A percentile compares a stretch with the other conserved stretches of the same genome.
phyloP scores from a whole-genome alignment of 2,113 vertebrate genomes.

The Tychaedon coryphoeus region DNA sequence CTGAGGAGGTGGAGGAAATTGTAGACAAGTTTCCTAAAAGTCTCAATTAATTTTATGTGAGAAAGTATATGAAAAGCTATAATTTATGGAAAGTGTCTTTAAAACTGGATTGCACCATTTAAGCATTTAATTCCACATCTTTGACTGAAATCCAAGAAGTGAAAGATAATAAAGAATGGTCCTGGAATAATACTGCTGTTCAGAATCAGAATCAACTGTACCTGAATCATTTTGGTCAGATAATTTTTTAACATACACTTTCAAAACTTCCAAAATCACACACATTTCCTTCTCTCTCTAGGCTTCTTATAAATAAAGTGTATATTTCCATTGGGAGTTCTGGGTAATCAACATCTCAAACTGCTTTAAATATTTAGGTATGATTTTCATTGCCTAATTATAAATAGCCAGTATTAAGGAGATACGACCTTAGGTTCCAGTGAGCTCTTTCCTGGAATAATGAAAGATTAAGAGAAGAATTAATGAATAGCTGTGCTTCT shows the following conservation, averaged over 20 bases:
- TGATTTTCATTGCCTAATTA: neutral
- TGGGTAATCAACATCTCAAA: neutral
- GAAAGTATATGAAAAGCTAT: neutral
- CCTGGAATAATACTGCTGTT: neutral
- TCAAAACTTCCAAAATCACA: neutral
- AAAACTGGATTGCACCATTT: neutral
- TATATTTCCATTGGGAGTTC: neutral
- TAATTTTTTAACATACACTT: neutral
- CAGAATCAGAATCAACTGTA: neutral
- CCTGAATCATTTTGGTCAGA: neutral
- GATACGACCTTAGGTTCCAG: neutral
- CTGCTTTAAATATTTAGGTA: conserved; percentile 18
- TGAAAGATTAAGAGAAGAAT: neutral
- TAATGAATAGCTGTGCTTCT: neutral
- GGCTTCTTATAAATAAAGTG: neutral
- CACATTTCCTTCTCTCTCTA: neutral
- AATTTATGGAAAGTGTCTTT: neutral
- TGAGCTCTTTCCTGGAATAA: neutral
- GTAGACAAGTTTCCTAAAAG: neutral
- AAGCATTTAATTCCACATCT: neutral
- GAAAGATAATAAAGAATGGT: neutral
- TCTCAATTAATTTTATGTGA: neutral
- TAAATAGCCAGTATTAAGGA: neutral
- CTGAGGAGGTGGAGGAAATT: neutral
- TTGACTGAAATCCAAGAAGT: neutral